A percentile compares a stretch with the other conserved stretches of the same genome.
phyloP scores from a whole-genome alignment of 2,888 invertebrate species.

The Drosophila robusta region DNA sequence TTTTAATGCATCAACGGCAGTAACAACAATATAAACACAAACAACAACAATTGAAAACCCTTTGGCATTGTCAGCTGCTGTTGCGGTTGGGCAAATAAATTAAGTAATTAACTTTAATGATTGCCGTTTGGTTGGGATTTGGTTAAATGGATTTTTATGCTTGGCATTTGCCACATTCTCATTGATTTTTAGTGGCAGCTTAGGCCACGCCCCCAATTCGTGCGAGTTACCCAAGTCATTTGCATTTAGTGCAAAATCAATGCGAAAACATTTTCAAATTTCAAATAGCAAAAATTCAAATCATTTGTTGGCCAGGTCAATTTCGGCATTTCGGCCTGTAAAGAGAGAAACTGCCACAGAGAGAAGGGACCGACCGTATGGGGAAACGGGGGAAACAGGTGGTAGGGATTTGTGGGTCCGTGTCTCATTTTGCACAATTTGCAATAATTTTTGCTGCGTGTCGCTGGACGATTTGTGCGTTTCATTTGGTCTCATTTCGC shows the following conservation, averaged over 20 bases:
- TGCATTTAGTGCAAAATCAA: conserved; percentile 61
- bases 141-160: conserved; percentile 39
- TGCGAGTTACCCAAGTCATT: conserved; percentile 27
- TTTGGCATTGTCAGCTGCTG: conserved; percentile 51
- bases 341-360: conserved; percentile 7
- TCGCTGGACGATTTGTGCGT: conserved; percentile 21
- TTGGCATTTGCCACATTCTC: conserved; percentile 17
- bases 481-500: conserved; percentile 26
- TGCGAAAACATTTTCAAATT: conserved; percentile 35
- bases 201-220: background rate
- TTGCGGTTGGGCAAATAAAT: conserved; percentile 60
- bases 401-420: background rate
- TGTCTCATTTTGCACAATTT: conserved; percentile 36
- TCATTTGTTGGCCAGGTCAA: conserved; percentile 40
- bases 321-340: conserved; percentile 9
- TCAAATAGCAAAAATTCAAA: conserved; percentile 39
- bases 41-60: conserved; percentile 28
- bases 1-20: conserved; percentile 45
- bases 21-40: conserved; percentile 5
- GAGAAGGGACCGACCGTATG: background rate
- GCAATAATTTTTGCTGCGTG: conserved; percentile 47
- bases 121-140: conserved; percentile 41
- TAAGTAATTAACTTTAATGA: conserved; percentile 69
- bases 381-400: background rate
- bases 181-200: conserved; percentile 26